Evolutionary conservation across 2,113 vertebrate genomes (phyloP), one percentile per base, ranked within the genome.

Genomic region (Agelaius tricolor): DNA sequence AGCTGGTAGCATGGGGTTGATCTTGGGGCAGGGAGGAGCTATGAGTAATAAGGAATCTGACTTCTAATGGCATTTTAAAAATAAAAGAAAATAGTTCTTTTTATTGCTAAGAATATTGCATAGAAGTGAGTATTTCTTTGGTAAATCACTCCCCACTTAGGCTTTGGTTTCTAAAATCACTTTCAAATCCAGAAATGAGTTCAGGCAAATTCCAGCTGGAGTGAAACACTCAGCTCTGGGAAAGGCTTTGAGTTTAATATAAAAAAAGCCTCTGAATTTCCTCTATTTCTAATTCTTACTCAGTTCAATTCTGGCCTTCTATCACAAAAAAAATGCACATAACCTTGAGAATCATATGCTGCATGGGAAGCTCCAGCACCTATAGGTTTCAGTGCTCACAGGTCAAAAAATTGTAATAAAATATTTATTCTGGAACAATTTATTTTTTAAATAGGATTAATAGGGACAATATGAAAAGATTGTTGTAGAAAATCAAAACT

Each of bases 101-200:
- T 79, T 85, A 65, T 88, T 91, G 46, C 90, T 83, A 71, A 90
- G 91, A 91, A 85, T 91, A 80, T 68, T 94, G 84, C 90, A 76
- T 33, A 73, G 89, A 83, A 96, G 47, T 35, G 49, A 94, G 58
- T 59, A 80, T 85, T 94, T 75, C 87, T 85, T 83, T 67, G 55
- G 75, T 80, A 91, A 97, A 88, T 87, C 89, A 28, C 75, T 83
- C 75, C 67, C 39, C 85, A 88, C 85, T 94, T 86, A 80, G 88
- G 68, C 83, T 95, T 96, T 93, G 76, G 93, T 95, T 97, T 94
- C 93, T 91, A 52, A 96, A 93, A 96, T 75, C 82, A 68, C 72
- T 96, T 94, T 93, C 85, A 97, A 97, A 96, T 94, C 93, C 95
- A 92, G 79, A 88, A 96, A 88, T 81, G 85, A 94, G 93, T 95